Evolutionary conservation across 1,140 invertebrate species (phyloP).

Genomic region (Parapsyche elsis): DNA sequence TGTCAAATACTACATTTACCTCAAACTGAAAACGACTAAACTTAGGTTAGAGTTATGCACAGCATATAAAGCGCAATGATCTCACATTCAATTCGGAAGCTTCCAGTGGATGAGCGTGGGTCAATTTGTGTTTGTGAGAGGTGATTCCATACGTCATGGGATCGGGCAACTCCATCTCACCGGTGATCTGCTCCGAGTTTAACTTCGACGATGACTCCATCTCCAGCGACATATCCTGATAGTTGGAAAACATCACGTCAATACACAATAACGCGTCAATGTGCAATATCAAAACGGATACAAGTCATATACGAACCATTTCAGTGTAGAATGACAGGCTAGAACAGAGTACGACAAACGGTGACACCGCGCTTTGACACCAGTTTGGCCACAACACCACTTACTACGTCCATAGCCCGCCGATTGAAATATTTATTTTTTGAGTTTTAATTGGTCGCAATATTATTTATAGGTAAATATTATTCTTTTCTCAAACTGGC

Average conservation of each 20-base stretch:
- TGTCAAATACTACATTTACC: no score
- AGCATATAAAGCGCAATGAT: constrained; percentile 27
- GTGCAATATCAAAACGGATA: no score
- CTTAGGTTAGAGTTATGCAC: no score
- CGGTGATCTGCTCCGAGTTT: constrained; percentile 19
- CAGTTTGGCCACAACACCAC: constrained; percentile 65
- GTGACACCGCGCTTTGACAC: constrained; percentile 70
- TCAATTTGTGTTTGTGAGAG: constrained; percentile 61
- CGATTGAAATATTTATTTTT: no score
- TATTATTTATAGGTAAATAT: no score
- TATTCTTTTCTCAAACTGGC: no score
- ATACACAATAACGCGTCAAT: no score
- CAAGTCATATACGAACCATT: constrained; percentile 3
- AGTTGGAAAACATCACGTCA: no score
- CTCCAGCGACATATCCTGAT: background rate
- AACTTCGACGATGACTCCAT: background rate
- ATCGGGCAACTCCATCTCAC: constrained; percentile 66
- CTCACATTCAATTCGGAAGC: constrained; percentile 67
- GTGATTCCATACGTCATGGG: constrained; percentile 66
- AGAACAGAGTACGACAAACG: constrained; percentile 59
- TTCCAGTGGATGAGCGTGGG: constrained; percentile 62
- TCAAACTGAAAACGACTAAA: no score
- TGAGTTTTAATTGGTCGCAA: no score
- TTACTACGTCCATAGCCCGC: constrained; percentile 43
- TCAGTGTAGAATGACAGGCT: background rate